Evolutionary conservation across 1,140 invertebrate species (phyloP), one percentile per base, ranked within the genome.

Genomic region (Bombus picipes): DNA sequence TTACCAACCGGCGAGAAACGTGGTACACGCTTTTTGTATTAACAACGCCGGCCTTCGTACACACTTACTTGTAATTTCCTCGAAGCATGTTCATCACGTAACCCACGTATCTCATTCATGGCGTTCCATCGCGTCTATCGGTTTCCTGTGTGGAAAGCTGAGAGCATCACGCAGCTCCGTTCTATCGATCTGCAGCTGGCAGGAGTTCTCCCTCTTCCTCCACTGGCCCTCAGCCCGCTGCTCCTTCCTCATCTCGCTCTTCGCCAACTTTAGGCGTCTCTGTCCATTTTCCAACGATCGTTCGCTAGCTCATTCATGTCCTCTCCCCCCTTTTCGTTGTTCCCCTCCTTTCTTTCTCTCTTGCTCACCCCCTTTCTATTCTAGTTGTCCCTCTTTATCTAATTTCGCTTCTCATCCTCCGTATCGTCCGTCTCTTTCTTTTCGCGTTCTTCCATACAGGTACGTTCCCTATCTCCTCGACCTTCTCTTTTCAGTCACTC

Each of bases 141-240:
- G 85, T 90, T 87, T 85, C 74, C 77, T 72, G 41, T 85, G 83
- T 86, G 81, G 87, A 91, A 85, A 88, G 81, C 79, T 77, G 88
- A 91, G 82, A 76, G 32, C 15, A 92, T 86, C 87, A 92, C 91
- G 91, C 91, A 92, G 91, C 90, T 91, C 91, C 91, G 78, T 91
- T 91, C 83, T 92, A 92, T 92, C 91, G 91, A 92, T 92, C 91
- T 87, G 13, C 91, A 86, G 13, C 91, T 85, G 87, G 90, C 85
- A 82, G 71, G 65, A 87, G 76, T 77, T 79, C 66, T 89, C 75
- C 37, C 32, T 65, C 66, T 85, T 77, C n/a, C 39, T 68, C 72
- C 15, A 39, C 13, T 1, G 62, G 39, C 18, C 43, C 62, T 32
- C n/a, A 6, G 2, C 5, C 15, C 6, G 6, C 10, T 18, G 37